phyloP scores from a whole-genome alignment of 92 coral and sea anemone species.

The Scolanthus callimorphus region DNA sequence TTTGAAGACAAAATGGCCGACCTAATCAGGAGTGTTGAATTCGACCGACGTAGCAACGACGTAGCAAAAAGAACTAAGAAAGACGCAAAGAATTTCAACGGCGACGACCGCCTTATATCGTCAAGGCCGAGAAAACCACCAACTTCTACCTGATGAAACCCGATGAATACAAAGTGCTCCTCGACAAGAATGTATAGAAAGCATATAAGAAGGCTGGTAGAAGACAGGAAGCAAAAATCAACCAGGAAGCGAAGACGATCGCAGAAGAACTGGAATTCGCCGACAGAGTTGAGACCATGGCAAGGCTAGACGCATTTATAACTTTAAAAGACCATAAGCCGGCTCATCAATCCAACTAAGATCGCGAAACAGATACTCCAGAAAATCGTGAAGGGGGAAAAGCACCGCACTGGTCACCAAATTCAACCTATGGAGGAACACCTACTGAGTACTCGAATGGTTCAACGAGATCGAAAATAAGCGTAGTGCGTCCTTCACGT shows the following conservation, averaged over 20 bases:
- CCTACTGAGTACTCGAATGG: slow-evolving; percentile 10
- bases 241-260: neutral
- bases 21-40: no score
- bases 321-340: no score
- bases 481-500: slow-evolving; percentile 4
- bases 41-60: neutral
- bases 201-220: neutral
- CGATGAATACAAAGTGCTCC: neutral
- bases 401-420: neutral
- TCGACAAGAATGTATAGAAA: neutral
- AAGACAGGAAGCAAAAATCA: neutral
- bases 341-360: slow-evolving; percentile 9
- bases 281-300: no score
- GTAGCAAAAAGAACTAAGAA: neutral
- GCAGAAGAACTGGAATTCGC: neutral
- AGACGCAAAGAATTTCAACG: neutral
- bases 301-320: no score
- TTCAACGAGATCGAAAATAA: no score
- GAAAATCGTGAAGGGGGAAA: neutral
- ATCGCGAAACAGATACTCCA: slow-evolving; percentile 11
- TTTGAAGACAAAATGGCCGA: neutral
- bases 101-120: neutral
- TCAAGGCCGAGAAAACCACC: neutral
- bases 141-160: neutral
- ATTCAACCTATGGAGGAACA: no score